These are phyloP conservation scores for Pocota personata DNA, from an alignment of 2,888 invertebrate species.

Conservation along the genomic window DNA sequence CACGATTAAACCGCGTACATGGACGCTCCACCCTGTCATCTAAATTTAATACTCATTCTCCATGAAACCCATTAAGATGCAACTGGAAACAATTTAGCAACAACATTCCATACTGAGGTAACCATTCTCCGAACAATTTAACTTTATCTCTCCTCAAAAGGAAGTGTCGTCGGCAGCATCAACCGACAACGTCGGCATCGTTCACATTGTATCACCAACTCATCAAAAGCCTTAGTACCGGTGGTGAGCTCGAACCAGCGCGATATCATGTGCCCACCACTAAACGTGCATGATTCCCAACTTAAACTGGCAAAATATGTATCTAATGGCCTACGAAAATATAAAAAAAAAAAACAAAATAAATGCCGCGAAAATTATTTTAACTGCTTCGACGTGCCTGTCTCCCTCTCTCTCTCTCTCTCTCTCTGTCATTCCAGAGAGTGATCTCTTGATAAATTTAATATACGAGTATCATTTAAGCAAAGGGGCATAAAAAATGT, in stretches of 20 bases:
- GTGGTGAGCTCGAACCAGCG: not conserved
- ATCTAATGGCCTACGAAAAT: constrained; percentile 58
- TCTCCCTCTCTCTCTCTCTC: not conserved
- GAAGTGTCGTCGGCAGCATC: constrained; percentile 27
- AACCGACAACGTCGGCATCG: constrained; percentile 22
- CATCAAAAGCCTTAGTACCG: constrained; percentile 32
- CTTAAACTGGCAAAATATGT: constrained; percentile 30
- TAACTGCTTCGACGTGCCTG: constrained; percentile 64
- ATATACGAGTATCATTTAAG: not conserved
- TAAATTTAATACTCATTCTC: not conserved
- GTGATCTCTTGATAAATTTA: constrained; percentile 55
- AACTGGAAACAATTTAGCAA: not conserved
- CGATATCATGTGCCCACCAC: constrained; percentile 28
- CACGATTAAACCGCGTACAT: not conserved
- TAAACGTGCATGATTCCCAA: constrained; percentile 56
- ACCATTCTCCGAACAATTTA: constrained; percentile 46
- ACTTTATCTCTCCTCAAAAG: constrained; percentile 46
- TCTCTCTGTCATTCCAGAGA: not conserved
- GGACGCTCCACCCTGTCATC: not conserved
- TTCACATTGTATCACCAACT: constrained; percentile 38
- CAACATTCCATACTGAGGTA: constrained; percentile 18
- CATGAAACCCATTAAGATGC: not conserved
- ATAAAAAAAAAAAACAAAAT: constrained; percentile 45
- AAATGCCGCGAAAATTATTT: constrained; percentile 73
- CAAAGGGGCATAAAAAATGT: not conserved